phyloP scores from a whole-genome alignment of 2,113 vertebrate genomes.

The Oriolus oriolus region DNA sequence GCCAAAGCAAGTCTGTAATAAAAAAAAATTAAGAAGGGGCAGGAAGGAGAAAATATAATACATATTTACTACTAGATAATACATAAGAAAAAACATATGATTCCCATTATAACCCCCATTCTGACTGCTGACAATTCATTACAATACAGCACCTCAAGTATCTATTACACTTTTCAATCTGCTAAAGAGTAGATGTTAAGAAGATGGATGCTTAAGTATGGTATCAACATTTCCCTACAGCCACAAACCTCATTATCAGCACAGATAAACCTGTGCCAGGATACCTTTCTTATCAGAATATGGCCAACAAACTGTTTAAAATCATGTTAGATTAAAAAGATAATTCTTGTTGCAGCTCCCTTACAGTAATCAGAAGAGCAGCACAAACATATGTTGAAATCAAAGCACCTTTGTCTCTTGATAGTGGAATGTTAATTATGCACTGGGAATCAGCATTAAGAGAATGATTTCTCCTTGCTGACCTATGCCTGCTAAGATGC shows the following conservation, averaged over 20 bases:
- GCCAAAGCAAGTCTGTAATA: background rate
- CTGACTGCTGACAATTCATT: background rate
- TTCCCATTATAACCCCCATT: background rate
- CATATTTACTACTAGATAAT: background rate
- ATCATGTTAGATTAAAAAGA: slow-evolving; percentile 27
- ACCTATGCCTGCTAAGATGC: background rate
- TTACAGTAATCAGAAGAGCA: slow-evolving; percentile 15
- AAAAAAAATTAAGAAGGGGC: background rate
- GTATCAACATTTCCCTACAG: slow-evolving; percentile 54
- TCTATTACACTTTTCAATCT: slow-evolving; percentile 15
- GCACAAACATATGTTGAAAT: background rate
- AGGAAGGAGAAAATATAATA: background rate
- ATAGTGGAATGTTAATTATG: background rate
- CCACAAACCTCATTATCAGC: slow-evolving; percentile 14
- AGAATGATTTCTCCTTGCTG: background rate
- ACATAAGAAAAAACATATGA: background rate
- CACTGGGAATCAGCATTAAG: background rate
- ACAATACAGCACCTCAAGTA: background rate
- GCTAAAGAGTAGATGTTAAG: slow-evolving; percentile 30
- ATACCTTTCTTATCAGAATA: slow-evolving; percentile 59
- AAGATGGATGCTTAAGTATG: slow-evolving; percentile 15
- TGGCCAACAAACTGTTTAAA: slow-evolving; percentile 33
- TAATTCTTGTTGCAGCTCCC: background rate
- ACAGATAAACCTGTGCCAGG: slow-evolving; percentile 47
- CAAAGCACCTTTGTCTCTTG: background rate